Percentiles rank a stretch among this genome's conserved stretches.
phyloP scores from a whole-genome alignment of 2,797 vertebrate genomes.

The Bovichtus variegatus region DNA sequence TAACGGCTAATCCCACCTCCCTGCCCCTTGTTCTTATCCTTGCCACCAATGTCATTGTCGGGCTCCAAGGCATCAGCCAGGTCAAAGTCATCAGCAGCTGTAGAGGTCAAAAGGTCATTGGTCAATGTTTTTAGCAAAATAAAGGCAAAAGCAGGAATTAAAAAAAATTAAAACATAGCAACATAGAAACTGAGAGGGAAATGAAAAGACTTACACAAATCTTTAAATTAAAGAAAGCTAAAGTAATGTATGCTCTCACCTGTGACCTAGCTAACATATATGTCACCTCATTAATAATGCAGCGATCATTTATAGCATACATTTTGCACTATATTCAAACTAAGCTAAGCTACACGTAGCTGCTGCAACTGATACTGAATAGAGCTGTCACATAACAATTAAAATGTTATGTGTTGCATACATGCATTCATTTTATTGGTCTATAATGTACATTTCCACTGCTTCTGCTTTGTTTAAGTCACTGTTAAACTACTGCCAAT shows the following conservation, averaged over 20 bases:
- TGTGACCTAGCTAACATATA: not conserved
- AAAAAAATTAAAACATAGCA: not conserved
- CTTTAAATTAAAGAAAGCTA: not conserved
- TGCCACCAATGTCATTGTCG: conserved; percentile 80
- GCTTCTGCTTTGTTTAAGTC: not conserved
- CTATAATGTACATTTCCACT: not conserved
- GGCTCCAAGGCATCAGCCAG: conserved; percentile 89
- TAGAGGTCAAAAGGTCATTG: conserved; percentile 51
- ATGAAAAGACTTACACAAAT: not conserved
- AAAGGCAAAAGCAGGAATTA: not conserved
- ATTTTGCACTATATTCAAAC: not conserved
- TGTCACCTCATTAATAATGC: not conserved
- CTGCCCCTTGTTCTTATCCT: conserved; percentile 74
- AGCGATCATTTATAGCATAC: not conserved
- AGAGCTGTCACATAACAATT: not conserved
- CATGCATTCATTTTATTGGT: not conserved
- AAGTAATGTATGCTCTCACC: not conserved
- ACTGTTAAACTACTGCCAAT: not conserved
- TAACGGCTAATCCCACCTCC: conserved; percentile 57
- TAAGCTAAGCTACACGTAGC: not conserved
- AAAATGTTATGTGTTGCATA: not conserved
- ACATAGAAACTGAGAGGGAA: not conserved
- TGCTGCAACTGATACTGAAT: not conserved
- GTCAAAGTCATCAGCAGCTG: conserved; percentile 78
- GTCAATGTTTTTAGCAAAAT: conserved; percentile 9